Conservation (phyloP, 2,797 vertebrate species). For the Odontamblyopus rebecca region DNA sequence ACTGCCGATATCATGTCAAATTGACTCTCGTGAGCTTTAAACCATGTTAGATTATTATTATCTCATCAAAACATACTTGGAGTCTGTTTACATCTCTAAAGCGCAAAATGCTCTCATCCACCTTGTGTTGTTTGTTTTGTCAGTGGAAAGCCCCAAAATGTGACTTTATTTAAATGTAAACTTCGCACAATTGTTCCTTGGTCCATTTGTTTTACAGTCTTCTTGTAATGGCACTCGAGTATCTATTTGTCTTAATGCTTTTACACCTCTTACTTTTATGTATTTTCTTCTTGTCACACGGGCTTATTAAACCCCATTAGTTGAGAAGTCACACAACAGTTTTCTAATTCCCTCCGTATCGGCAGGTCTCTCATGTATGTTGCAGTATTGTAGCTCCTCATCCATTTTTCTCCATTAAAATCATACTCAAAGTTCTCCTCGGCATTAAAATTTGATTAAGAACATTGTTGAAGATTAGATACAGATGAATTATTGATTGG, state of each 20-base stretch:
- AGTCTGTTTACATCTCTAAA: too few species aligned
- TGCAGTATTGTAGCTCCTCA: slow-evolving; percentile 17
- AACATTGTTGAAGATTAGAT: slow-evolving; percentile 62
- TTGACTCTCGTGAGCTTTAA: too few species aligned
- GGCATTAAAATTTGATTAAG: slow-evolving; percentile 64
- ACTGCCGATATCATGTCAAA: too few species aligned
- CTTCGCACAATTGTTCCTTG: background rate
- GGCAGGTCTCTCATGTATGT: slow-evolving; percentile 34
- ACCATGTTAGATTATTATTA: too few species aligned
- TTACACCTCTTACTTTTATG: slow-evolving; percentile 27
- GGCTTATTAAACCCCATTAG: slow-evolving; percentile 69
- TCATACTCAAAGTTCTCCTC: slow-evolving; percentile 26
- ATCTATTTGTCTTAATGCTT: slow-evolving; percentile 37
- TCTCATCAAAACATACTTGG: too few species aligned
- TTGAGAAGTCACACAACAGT: slow-evolving; percentile 40
- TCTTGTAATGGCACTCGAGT: slow-evolving; percentile 28
- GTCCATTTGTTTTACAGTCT: slow-evolving; percentile 9
- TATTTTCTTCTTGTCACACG: slow-evolving; percentile 41
- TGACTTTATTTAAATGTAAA: background rate
- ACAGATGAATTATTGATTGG: slow-evolving; percentile 66
- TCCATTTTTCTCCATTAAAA: slow-evolving; percentile 47
- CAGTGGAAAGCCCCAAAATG: background rate
- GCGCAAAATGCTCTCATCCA: too few species aligned
- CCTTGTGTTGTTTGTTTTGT: background rate
- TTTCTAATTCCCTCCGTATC: slow-evolving; percentile 14